These are phyloP conservation scores for Cheilosia soror DNA, from an alignment of 2,888 invertebrate genomes.

Conservation along the genomic window DNA sequence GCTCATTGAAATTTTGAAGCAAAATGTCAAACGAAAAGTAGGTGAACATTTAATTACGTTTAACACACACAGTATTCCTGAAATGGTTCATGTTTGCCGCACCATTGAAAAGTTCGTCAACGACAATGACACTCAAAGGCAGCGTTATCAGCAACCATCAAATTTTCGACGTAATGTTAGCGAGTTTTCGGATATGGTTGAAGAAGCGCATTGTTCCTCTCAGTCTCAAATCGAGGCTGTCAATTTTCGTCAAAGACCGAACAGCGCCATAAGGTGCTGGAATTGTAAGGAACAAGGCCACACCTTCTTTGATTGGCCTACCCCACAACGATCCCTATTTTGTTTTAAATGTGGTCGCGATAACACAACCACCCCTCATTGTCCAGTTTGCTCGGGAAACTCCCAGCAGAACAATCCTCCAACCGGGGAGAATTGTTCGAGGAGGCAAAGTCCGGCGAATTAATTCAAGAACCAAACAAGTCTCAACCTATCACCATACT, in stretches of 20 bases:
- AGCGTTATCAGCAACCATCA: too few species aligned
- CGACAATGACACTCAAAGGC: too few species aligned
- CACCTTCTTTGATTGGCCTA: too few species aligned
- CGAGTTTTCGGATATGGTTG: too few species aligned
- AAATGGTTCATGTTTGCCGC: background rate
- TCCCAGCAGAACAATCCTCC: constrained; percentile 6
- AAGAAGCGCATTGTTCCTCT: too few species aligned
- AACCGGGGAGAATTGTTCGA: constrained; percentile 21
- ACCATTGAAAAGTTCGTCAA: background rate
- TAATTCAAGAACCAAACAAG: background rate
- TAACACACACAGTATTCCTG: background rate
- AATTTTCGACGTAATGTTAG: too few species aligned
- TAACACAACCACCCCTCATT: background rate
- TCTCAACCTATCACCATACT: background rate
- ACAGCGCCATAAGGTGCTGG: too few species aligned
- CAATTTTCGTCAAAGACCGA: too few species aligned
- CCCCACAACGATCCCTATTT: too few species aligned
- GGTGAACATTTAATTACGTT: background rate
- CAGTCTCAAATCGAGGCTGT: too few species aligned
- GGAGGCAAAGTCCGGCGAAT: background rate
- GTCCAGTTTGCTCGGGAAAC: constrained; percentile 11
- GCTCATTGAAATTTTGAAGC: background rate
- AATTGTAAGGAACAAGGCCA: too few species aligned
- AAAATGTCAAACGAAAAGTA: background rate
- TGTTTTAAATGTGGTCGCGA: too few species aligned